Conservation (phyloP, 2,797 vertebrate genomes). For the Sarcoramphus papa region DNA sequence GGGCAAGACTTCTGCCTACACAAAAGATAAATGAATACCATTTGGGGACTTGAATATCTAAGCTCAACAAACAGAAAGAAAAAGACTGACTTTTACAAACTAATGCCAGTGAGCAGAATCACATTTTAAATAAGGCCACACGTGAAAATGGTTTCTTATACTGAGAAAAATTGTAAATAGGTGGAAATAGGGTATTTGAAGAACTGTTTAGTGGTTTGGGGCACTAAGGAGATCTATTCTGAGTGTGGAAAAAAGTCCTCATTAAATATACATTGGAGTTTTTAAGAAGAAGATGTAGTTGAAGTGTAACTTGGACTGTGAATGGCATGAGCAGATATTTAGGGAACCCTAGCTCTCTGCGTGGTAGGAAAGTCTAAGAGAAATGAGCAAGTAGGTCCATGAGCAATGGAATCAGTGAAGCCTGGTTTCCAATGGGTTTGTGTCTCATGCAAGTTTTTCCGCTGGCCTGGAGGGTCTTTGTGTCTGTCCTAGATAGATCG, state of each 20-base stretch:
- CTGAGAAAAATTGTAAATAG: background rate
- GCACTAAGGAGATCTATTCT: background rate
- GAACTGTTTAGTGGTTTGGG: background rate
- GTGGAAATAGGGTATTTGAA: background rate
- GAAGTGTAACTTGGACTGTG: background rate
- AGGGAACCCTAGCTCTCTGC: background rate
- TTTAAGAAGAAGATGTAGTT: background rate
- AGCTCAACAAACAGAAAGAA: background rate
- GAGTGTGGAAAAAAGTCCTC: background rate
- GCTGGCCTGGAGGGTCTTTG: background rate
- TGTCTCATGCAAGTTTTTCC: background rate
- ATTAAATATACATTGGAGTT: background rate
- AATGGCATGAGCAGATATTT: background rate
- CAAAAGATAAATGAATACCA: background rate
- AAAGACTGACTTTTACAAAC: background rate
- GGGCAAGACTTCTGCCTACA: background rate
- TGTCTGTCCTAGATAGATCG: background rate
- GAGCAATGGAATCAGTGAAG: background rate
- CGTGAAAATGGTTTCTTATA: background rate
- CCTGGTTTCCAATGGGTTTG: background rate
- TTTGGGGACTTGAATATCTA: background rate
- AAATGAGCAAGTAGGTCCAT: background rate
- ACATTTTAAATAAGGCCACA: background rate
- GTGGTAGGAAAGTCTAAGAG: background rate
- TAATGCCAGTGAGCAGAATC: background rate